Percentiles rank a stretch among this genome's conserved stretches.
phyloP scores from a whole-genome alignment of 2,113 vertebrate genomes.

The Eulacestoma nigropectus region DNA sequence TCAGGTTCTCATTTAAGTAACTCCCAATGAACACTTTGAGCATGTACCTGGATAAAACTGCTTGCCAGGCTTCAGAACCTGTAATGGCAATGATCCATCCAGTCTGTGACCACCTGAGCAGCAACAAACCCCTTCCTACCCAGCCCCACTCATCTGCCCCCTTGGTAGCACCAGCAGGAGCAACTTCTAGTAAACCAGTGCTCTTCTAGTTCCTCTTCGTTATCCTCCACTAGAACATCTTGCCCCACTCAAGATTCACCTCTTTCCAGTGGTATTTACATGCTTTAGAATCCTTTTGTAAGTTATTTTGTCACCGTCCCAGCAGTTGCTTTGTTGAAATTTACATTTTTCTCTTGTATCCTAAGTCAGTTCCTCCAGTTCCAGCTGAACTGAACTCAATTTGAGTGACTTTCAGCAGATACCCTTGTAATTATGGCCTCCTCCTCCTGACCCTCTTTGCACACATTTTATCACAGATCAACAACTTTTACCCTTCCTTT shows the following conservation, averaged over 20 bases:
- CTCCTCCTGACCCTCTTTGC: not conserved
- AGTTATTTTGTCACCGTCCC: not conserved
- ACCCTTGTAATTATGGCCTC: not conserved
- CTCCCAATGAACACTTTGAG: not conserved
- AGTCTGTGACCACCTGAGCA: not conserved
- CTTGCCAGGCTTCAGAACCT: not conserved
- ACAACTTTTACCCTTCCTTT: not conserved
- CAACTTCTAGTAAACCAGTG: not conserved
- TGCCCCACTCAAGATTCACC: not conserved
- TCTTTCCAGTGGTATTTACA: not conserved
- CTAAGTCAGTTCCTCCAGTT: not conserved
- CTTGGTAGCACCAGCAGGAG: not conserved
- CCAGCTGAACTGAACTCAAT: not conserved
- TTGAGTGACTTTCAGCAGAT: not conserved
- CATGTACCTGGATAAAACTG: fast-evolving
- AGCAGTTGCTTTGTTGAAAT: not conserved
- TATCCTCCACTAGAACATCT: not conserved
- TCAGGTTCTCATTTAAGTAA: not conserved
- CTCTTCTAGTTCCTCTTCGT: not conserved
- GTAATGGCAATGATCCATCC: not conserved
- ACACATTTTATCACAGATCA: not conserved
- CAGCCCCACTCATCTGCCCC: not conserved
- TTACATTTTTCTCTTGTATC: not conserved
- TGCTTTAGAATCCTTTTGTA: not conserved
- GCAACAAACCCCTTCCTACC: not conserved